Evolutionary conservation across 2,797 vertebrate genomes (phyloP), one percentile per base, ranked within the genome.

Genomic region (Fistularia tabacaria): DNA sequence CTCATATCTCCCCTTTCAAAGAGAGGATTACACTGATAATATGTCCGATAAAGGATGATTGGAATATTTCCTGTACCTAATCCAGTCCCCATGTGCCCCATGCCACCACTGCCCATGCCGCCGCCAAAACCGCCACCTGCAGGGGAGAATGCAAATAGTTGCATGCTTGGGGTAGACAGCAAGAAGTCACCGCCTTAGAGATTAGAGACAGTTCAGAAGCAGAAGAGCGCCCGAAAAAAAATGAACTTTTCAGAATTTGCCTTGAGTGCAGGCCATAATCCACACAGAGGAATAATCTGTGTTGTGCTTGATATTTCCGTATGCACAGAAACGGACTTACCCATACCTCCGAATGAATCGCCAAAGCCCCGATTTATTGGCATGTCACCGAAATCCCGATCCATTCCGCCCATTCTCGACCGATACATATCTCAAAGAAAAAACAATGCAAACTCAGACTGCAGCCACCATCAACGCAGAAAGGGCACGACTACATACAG

Each of bases 311-410:
- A 46, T n/a, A 5, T 25, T 25, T 25, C 2, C 25, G 25, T 25
- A 25, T 25, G 25, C 25, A 25, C 5, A 25, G 25, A 25, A 25
- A 11, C 14, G 4, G 13, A 63, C 88, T 85, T 89, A 98, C 95
- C 92, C 91, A 97, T 93, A 89, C 93, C 94, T 88, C 96, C 94
- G 88, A 94, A 98, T 8, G 96, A 93, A 66, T 98, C 94, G 49
- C 93, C 94, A 81, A 96, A 98, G 46, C 94, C 91, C 76, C 95
- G 92, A 80, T 88, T 98, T 91, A 98, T 87, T 38, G 90, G 79
- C 89, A 98, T 90, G 52, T 99, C 97, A 79, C 85, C 85, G 74
- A 97, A 98, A 51, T 99, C 96, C 58, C 95, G 90, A 55, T 98
- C 95, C 90, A 97, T 92, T 72, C 92, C 93, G 56, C 92, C 92